A percentile compares a stretch with the other conserved stretches of the same genome.
Evolutionary conservation across 2,888 invertebrate genomes (phyloP).

Genomic region (Clepsis dumicolana): DNA sequence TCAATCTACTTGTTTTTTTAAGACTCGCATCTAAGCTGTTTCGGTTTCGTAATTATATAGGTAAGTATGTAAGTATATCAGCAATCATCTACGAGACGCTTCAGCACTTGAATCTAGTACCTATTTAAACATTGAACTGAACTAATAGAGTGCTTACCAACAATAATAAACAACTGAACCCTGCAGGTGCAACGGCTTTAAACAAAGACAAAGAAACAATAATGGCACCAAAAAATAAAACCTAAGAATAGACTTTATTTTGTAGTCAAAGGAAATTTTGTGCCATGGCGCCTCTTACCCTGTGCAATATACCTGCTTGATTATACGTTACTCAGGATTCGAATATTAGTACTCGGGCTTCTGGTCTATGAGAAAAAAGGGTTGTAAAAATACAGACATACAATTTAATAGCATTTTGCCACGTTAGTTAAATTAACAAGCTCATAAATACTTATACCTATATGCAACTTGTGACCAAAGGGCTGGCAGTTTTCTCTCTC

Average conservation of each 20-base stretch:
- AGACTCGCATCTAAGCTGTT: neutral
- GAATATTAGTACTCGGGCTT: conserved; percentile 1
- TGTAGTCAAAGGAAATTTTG: conserved; percentile 17
- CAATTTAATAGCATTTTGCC: neutral
- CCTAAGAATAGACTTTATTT: conserved; percentile 20
- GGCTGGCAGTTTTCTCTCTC: too few species aligned
- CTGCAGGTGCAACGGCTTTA: conserved; percentile 20
- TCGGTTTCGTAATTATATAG: too few species aligned
- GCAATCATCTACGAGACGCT: neutral
- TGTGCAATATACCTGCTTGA: conserved; percentile 32
- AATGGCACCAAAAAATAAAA: conserved; percentile 7
- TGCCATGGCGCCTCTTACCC: conserved; percentile 28
- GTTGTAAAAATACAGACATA: neutral
- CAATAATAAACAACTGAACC: neutral
- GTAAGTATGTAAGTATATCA: neutral
- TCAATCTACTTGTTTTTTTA: neutral
- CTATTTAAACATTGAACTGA: neutral
- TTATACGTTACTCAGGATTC: neutral
- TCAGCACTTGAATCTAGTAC: neutral
- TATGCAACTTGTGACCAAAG: too few species aligned
- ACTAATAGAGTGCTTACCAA: neutral
- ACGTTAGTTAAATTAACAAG: too few species aligned
- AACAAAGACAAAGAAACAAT: conserved; percentile 19
- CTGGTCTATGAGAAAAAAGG: neutral
- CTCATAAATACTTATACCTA: too few species aligned